Conservation (phyloP, 2,888 invertebrate genomes). For the Colostygia pectinataria region DNA sequence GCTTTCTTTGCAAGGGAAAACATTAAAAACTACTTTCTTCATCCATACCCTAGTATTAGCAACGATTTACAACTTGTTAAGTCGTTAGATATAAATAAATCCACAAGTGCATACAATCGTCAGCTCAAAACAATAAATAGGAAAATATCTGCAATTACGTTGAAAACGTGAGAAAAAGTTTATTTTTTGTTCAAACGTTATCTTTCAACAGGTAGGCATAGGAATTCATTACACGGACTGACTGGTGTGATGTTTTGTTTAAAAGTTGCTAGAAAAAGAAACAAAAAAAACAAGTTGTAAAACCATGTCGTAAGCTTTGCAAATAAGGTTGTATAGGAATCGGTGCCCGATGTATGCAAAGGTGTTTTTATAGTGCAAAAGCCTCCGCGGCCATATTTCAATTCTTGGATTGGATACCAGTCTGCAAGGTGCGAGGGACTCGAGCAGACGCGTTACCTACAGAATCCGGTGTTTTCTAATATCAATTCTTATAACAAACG, state of each 20-base stretch:
- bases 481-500: conserved; percentile 14
- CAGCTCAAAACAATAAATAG: conserved; percentile 16
- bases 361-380: conserved; percentile 20
- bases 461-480: conserved; percentile 2
- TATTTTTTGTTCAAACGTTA: background rate
- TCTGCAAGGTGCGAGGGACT: conserved; percentile 12
- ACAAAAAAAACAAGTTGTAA: conserved; percentile 2
- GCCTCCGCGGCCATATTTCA: conserved; percentile 23
- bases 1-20: conserved; percentile 23
- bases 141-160: conserved; percentile 12
- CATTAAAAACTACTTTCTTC: conserved; percentile 22
- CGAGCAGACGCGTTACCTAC: conserved; percentile 6
- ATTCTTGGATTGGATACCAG: conserved; percentile 7
- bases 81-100: conserved; percentile 4
- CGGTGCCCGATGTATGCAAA: conserved; percentile 6
- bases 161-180: conserved; percentile 22
- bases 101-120: background rate
- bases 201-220: background rate
- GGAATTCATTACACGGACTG: background rate
- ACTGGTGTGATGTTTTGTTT: too few relatives aligned
- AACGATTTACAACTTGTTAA: conserved; percentile 7
- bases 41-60: conserved; percentile 15
- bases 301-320: conserved; percentile 21
- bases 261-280: background rate
- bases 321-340: conserved; percentile 24